Evolutionary conservation across 2,113 vertebrate species (phyloP).

Genomic region (Amphilophus citrinellus): DNA sequence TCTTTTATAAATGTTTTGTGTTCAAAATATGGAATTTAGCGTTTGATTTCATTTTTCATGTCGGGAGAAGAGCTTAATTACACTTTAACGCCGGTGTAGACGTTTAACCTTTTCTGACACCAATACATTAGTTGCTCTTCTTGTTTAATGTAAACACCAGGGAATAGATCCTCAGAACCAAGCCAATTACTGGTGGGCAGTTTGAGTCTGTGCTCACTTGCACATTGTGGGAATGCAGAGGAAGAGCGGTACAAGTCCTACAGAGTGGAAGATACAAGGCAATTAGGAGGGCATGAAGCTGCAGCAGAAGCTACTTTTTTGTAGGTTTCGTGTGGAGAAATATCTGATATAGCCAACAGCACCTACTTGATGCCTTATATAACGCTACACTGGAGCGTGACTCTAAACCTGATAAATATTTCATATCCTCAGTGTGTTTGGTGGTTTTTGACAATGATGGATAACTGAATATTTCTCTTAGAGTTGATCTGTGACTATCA

Average conservation of each 20-base stretch:
- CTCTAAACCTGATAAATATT: conserved; percentile 29
- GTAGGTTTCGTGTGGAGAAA: not conserved
- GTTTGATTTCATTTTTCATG: not conserved
- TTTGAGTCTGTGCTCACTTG: conserved; percentile 28
- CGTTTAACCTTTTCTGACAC: conserved; percentile 69
- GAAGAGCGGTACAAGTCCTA: not conserved
- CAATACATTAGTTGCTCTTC: conserved; percentile 55
- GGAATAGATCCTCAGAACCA: conserved; percentile 58
- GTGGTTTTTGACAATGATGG: conserved; percentile 27
- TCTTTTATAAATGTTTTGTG: not conserved
- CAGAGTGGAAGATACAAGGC: conserved; percentile 14
- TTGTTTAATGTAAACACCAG: conserved; percentile 39
- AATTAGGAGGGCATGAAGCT: conserved; percentile 28
- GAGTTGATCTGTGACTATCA: conserved; percentile 6
- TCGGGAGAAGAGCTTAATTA: conserved; percentile 56
- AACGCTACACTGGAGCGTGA: not conserved
- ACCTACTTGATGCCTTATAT: conserved; percentile 18
- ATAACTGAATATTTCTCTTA: conserved; percentile 27
- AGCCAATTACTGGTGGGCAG: conserved; percentile 61
- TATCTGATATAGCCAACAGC: conserved; percentile 7
- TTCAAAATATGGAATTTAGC: not conserved
- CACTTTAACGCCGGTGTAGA: conserved; percentile 46
- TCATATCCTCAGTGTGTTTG: conserved; percentile 22
- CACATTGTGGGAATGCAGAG: not conserved
- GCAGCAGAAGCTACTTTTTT: conserved; percentile 6